Evolutionary conservation across 2,888 invertebrate species (phyloP).

Genomic region (Ypsolopha sequella): DNA sequence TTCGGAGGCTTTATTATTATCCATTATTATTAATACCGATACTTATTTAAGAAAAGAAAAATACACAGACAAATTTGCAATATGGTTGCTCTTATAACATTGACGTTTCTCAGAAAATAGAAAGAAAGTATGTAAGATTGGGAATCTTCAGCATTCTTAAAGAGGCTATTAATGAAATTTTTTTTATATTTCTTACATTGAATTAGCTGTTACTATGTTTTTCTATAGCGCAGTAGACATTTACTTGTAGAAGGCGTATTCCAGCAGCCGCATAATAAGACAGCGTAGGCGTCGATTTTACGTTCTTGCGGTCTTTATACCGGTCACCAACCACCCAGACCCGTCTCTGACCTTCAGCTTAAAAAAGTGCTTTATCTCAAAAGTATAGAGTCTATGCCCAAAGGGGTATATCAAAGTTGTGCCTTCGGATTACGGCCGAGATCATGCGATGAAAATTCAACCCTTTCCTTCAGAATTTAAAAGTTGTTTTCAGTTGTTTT

Average conservation of each 20-base stretch:
- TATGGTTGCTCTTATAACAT: too few relatives aligned
- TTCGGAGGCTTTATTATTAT: too few relatives aligned
- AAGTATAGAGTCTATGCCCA: background rate
- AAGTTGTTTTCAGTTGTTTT: slow-evolving; percentile 17
- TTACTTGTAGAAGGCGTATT: slow-evolving; percentile 7
- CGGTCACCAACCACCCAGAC: slow-evolving; percentile 28
- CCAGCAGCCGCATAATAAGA: slow-evolving; percentile 34
- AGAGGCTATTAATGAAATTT: background rate
- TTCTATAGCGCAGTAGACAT: slow-evolving; percentile 6
- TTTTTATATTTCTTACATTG: background rate
- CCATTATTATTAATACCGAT: too few relatives aligned
- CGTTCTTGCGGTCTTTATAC: slow-evolving; percentile 46
- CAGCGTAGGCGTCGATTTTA: slow-evolving; percentile 42
- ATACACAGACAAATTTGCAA: too few relatives aligned
- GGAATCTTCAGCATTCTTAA: background rate
- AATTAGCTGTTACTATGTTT: slow-evolving; percentile 3
- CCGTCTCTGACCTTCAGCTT: slow-evolving; percentile 13
- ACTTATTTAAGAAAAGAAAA: too few relatives aligned
- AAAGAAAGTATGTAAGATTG: too few relatives aligned
- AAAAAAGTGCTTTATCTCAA: slow-evolving; percentile 19
- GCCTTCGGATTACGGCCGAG: slow-evolving; percentile 12
- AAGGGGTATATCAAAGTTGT: background rate
- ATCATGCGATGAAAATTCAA: slow-evolving; percentile 14
- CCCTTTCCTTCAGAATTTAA: slow-evolving; percentile 18
- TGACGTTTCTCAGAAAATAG: too few relatives aligned